Conservation (phyloP, 2,888 invertebrate species). For the Zygaena filipendulae region DNA sequence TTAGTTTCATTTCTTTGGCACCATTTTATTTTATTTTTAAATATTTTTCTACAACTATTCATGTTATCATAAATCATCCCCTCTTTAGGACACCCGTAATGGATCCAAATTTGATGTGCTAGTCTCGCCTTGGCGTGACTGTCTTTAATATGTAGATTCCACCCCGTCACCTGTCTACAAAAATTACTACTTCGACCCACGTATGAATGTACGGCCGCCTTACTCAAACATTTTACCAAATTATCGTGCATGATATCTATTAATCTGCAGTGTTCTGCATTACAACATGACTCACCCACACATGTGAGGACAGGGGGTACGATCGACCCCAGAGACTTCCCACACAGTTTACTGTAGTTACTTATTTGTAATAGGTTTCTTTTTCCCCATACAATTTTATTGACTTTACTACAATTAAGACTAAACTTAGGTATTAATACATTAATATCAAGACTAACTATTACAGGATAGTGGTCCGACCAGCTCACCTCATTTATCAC, state of each 20-base stretch:
- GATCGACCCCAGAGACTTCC: not conserved
- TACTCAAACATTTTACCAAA: not conserved
- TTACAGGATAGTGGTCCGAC: constrained; percentile 3
- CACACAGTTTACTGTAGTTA: not conserved
- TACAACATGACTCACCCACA: no score
- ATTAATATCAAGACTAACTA: not conserved
- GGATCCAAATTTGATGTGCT: not conserved
- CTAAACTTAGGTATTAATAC: not conserved
- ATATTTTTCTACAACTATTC: not conserved
- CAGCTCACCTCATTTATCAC: constrained; percentile 1
- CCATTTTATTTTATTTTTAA: not conserved
- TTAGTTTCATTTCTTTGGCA: not conserved
- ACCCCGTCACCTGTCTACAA: not conserved
- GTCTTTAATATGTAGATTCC: not conserved
- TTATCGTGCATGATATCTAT: no score
- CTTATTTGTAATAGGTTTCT: not conserved
- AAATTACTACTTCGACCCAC: not conserved
- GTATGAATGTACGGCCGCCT: not conserved
- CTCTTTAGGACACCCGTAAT: not conserved
- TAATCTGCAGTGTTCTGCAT: no score
- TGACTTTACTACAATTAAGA: not conserved
- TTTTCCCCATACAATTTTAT: not conserved
- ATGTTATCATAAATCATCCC: not conserved
- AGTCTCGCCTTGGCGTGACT: not conserved
- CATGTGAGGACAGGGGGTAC: no score